Conservation (phyloP, 2,113 vertebrate species). For the Bos javanicus region DNA sequence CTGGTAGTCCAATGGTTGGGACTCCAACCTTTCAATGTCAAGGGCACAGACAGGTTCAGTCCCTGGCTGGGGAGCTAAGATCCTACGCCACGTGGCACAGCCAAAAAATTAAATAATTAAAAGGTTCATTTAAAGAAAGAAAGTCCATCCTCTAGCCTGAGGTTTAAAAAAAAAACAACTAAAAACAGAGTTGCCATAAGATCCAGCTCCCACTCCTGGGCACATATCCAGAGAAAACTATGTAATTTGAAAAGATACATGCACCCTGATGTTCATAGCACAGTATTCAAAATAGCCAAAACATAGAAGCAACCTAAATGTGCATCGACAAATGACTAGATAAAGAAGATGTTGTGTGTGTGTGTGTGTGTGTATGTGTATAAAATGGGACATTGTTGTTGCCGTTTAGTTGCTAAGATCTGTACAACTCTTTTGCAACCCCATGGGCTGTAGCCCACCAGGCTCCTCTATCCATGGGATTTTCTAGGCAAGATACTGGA, state of each 20-base stretch:
- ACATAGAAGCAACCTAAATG: background rate
- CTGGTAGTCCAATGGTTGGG: background rate
- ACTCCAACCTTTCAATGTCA: background rate
- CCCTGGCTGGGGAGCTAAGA: background rate
- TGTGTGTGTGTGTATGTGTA: background rate
- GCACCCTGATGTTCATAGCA: background rate
- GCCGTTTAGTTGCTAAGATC: background rate
- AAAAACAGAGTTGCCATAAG: background rate
- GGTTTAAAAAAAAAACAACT: background rate
- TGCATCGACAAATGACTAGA: background rate
- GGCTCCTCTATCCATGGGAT: background rate
- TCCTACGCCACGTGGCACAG: background rate
- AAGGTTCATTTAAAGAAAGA: background rate
- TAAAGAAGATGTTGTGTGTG: background rate
- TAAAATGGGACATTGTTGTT: background rate
- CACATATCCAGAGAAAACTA: background rate
- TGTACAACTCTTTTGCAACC: background rate
- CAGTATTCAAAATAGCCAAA: background rate
- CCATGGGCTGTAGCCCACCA: background rate
- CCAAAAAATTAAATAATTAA: background rate
- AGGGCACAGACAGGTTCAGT: background rate
- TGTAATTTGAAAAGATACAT: background rate
- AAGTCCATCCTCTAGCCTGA: background rate
- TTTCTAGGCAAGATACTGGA: background rate
- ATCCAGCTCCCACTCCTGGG: background rate